These are phyloP conservation scores for Willisornis vidua DNA, from an alignment of 2,113 vertebrate genomes.

Conservation along the genomic window DNA sequence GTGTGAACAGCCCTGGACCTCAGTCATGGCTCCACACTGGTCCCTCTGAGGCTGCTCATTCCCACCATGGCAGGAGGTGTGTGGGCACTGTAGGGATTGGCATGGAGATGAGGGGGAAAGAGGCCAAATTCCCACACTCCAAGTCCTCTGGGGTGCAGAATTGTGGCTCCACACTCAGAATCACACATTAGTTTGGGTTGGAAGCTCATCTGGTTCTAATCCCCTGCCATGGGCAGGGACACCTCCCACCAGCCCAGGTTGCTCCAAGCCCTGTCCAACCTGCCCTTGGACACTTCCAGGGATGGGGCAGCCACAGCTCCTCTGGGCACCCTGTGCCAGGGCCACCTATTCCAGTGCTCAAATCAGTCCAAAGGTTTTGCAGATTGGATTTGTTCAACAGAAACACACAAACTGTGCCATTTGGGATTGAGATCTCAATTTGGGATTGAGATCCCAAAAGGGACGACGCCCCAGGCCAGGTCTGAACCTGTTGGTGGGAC, in stretches of 20 bases:
- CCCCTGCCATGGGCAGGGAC: not conserved
- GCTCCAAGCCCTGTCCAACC: not conserved
- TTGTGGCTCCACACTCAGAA: not conserved
- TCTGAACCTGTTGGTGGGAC: not conserved
- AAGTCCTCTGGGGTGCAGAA: not conserved
- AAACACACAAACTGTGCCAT: not conserved
- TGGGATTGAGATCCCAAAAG: not conserved
- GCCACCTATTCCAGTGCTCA: not conserved
- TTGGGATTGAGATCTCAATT: too few species aligned
- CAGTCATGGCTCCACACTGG: not conserved
- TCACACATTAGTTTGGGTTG: not conserved
- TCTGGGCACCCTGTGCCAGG: not conserved
- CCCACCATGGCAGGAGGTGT: not conserved
- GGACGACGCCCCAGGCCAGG: not conserved
- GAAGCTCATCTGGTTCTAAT: not conserved
- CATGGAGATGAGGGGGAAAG: accelerated
- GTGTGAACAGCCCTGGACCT: not conserved
- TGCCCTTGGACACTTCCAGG: not conserved
- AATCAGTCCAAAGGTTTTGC: not conserved
- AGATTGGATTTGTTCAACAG: not conserved
- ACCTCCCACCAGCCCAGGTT: accelerated
- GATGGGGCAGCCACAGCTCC: not conserved
- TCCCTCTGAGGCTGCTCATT: not conserved
- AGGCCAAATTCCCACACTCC: not conserved
- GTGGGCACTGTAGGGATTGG: not conserved